Evolutionary conservation across 2,888 invertebrate species (phyloP), one percentile per base, ranked within the genome.

Genomic region (Tortricodes alternella): DNA sequence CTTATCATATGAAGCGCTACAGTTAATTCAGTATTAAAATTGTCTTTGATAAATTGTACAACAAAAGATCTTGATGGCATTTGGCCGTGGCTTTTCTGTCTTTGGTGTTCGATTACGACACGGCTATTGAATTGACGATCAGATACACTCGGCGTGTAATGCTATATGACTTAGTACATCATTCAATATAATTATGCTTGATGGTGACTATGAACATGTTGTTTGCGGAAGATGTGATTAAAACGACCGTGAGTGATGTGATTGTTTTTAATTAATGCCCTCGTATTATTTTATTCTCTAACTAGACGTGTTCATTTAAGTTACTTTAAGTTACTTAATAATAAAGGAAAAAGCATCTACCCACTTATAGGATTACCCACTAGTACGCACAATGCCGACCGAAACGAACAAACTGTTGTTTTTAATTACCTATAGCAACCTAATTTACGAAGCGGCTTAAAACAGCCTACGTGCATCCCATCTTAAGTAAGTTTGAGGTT

Each of bases 61-160:
- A 21, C 51, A 37, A 38, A 37, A 56, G 37, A 56, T 56, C 56
- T 50, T 50, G 56, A 56, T 56, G 56, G 49, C 32, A 50, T 50
- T 56, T 50, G 56, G 50, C 56, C 56, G 50, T 56, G 56, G 56
- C 56, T 56, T 56, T 56, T 56, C 50, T 50, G 37, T 48, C 50
- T 56, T 56, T 50, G 56, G 56, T 35, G 43, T 44, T 49, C 53
- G 53, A 44, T 56, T 56, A 56, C 56, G 50, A 56, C 56, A 56
- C 8, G 37, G 9, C 37, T 50, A 56, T 56, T 56, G 29, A 56
- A 56, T 49, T 35, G 53, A 44, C 49, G 49, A 56, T 56, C 56
- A 50, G 50, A 56, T 48, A 48, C 53, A 44, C 53, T 43, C 32
- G 41, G 53, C 11, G 48, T 49, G 50, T 56, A 49, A 56, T 23